Evolutionary conservation across 2,797 vertebrate genomes (phyloP).

Genomic region (Megaceryle alcyon): DNA sequence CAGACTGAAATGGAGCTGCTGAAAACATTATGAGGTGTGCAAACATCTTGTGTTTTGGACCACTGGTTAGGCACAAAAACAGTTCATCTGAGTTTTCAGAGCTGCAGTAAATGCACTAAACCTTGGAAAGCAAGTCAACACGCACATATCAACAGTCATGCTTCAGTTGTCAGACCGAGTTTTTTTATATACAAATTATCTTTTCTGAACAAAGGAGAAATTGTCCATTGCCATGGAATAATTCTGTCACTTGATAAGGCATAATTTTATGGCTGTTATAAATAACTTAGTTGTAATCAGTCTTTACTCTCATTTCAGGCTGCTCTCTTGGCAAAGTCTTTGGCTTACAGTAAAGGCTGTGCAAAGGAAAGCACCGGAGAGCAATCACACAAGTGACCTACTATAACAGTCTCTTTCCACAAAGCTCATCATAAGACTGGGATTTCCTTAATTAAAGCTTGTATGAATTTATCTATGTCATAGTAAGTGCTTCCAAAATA

Average conservation of each 20-base stretch:
- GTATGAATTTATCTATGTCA: neutral
- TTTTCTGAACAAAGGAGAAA: conserved; percentile 6
- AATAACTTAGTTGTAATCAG: conserved; percentile 18
- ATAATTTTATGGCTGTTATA: neutral
- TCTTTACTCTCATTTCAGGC: neutral
- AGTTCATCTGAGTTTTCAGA: neutral
- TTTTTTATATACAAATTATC: neutral
- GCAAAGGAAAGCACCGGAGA: neutral
- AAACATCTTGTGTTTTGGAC: neutral
- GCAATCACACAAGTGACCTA: neutral
- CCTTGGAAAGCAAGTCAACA: neutral
- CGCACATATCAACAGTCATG: neutral
- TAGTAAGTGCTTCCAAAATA: neutral
- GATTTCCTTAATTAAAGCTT: neutral
- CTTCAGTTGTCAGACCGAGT: neutral
- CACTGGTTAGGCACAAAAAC: neutral
- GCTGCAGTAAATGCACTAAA: neutral
- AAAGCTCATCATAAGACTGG: neutral
- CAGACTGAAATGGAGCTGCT: conserved; percentile 24
- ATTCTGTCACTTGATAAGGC: neutral
- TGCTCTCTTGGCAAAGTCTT: neutral
- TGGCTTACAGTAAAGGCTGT: neutral
- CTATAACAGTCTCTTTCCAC: neutral
- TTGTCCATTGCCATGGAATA: neutral
- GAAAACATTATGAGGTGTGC: neutral